A percentile compares a stretch with the other conserved stretches of the same genome.
Evolutionary conservation across 2,113 vertebrate species (phyloP).

Genomic region (Cyanocitta stelleri): DNA sequence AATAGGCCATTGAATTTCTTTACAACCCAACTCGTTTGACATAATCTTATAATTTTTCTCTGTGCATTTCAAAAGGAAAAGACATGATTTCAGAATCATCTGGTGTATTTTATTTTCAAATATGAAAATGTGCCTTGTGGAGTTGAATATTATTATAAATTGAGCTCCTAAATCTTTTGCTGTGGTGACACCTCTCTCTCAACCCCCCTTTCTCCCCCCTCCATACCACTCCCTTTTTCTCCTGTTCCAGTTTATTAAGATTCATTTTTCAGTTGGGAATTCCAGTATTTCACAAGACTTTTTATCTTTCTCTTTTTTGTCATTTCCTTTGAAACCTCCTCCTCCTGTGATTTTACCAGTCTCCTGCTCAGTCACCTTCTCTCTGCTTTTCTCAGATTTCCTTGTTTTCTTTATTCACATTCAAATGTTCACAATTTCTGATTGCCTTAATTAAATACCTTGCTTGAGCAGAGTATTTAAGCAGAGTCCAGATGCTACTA

Average conservation of each 20-base stretch:
- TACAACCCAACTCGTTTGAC: not conserved
- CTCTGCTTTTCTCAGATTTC: not conserved
- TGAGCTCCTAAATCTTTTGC: not conserved
- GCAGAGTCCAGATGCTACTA: not conserved
- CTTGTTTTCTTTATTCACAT: not conserved
- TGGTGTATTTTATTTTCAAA: not conserved
- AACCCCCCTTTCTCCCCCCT: not conserved
- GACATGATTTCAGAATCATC: not conserved
- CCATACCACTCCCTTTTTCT: not conserved
- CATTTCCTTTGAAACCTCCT: not conserved
- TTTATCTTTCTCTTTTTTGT: not conserved
- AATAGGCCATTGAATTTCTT: not conserved
- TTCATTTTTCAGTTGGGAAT: slow-evolving; percentile 1
- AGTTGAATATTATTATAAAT: slow-evolving; percentile 49
- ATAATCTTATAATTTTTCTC: not conserved
- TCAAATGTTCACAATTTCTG: not conserved
- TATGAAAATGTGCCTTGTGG: not conserved
- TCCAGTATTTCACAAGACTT: not conserved
- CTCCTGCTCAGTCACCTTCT: not conserved
- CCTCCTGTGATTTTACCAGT: not conserved
- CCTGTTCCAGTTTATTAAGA: slow-evolving; percentile 34
- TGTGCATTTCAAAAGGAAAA: not conserved
- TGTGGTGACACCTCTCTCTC: not conserved
- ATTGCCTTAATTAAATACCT: not conserved
- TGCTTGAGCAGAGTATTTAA: not conserved